Evolutionary conservation across 2,888 invertebrate genomes (phyloP), one percentile per base, ranked within the genome.

Genomic region (Xylota segnis): DNA sequence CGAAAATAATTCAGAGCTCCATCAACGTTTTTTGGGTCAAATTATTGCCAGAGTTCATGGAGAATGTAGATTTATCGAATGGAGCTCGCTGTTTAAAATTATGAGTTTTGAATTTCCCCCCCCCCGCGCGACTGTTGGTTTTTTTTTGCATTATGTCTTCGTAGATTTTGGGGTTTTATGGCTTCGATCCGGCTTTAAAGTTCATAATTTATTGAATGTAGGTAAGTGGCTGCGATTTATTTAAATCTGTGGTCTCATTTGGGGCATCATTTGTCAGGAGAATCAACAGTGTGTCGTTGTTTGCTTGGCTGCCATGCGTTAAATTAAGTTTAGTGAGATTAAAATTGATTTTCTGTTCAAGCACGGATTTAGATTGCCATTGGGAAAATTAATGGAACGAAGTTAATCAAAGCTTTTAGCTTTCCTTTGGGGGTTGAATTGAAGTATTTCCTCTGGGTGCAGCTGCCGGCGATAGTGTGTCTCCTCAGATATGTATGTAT

Each of bases 1-100:
- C 81, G 81, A 84, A 84, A 84, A 81, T 75, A 84, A 84, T 81
- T 84, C 75, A 81, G 43, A 71, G 59, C 81, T 75, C 75, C 59
- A 84, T 84, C 83, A 84, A 75, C 45, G 83, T 83, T 83, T 68
- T 75, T 66, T 66, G 59, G 83, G 83, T 83, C 63, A 58, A 79
- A 79, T 79, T 58, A 75, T 54, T 75, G 63, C 58, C 56, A 10
- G n/a, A 27, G 76, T 18, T 52, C 18, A 54, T 66, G 50, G 34
- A 27, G 54, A 58, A 34, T 40, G 75, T 52, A 65, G 50, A 79
- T 77, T 77, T 83, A 83, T 78, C 52, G 58, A 61, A 56, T 37
- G 37, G 45, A 18, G 66, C 54, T 54, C 54, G 40, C 40, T n/a
- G 14, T 27, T n/a, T 34, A 43, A 45, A 77, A 76, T 72, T 66